Conservation (phyloP, 2,888 invertebrate genomes). For the Trypoxylon attenuatum region DNA sequence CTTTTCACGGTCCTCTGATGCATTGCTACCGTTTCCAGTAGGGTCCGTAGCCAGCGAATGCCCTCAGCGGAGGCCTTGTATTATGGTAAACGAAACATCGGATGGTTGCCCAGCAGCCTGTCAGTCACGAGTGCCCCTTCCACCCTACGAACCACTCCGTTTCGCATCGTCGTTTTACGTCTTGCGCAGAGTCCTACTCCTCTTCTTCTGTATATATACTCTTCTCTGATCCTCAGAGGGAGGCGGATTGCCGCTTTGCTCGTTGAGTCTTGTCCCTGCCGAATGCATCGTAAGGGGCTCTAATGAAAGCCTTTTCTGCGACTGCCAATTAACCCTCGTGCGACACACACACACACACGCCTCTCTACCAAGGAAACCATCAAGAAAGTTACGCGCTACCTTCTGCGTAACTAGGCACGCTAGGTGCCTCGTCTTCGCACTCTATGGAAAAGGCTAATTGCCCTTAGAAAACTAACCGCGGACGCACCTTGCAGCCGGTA, state of each 20-base stretch:
- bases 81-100: slow-evolving; percentile 66
- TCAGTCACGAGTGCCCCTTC: slow-evolving; percentile 57
- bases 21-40: slow-evolving; percentile 59
- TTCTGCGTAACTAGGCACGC: too few species aligned
- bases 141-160: slow-evolving; percentile 15
- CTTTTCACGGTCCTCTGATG: slow-evolving; percentile 52
- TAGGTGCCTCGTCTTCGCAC: too few species aligned
- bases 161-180: slow-evolving; percentile 8
- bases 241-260: slow-evolving; percentile 26
- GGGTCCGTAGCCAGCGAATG: slow-evolving; percentile 21
- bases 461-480: too few species aligned
- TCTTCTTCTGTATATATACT: slow-evolving; percentile 8
- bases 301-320: slow-evolving; percentile 53
- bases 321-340: slow-evolving; percentile 48
- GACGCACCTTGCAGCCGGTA: too few species aligned
- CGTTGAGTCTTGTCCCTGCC: too few species aligned
- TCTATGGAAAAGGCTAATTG: too few species aligned
- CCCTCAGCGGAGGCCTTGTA: slow-evolving; percentile 56
- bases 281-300: too few species aligned
- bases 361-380: slow-evolving; percentile 4
- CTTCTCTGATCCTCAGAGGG: slow-evolving; percentile 11
- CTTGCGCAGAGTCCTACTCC: slow-evolving; percentile 7
- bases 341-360: too few species aligned
- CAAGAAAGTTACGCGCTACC: slow-evolving; percentile 30
- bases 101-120: slow-evolving; percentile 57